phyloP scores from a whole-genome alignment of 2,113 vertebrate genomes.

The Equus quagga region DNA sequence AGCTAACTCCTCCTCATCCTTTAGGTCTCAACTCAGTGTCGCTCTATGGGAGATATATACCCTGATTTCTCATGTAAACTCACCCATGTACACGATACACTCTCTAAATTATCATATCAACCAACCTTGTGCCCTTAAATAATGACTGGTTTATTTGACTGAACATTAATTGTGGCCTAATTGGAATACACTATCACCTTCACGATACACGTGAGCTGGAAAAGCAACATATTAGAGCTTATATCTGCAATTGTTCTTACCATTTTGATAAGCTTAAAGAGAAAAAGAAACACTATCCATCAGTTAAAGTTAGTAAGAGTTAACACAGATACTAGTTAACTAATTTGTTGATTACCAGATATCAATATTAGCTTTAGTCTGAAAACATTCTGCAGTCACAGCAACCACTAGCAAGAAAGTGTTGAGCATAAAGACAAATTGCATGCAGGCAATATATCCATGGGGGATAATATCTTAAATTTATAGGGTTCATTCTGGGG shows the following conservation, averaged over 20 bases:
- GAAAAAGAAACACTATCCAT: neutral
- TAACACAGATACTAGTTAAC: neutral
- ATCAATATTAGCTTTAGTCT: neutral
- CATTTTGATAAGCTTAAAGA: constrained; percentile 21
- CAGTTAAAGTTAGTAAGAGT: neutral
- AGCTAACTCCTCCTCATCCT: neutral
- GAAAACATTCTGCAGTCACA: neutral
- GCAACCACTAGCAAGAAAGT: neutral
- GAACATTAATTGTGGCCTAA: neutral
- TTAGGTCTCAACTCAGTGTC: neutral
- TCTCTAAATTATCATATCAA: neutral
- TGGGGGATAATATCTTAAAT: neutral
- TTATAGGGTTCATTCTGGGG: neutral
- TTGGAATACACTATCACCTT: neutral
- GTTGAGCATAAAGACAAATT: neutral
- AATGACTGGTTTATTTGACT: neutral
- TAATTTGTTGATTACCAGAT: neutral
- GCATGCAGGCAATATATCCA: neutral
- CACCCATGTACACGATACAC: neutral
- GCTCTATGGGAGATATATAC: neutral
- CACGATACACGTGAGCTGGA: neutral
- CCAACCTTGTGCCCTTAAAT: neutral
- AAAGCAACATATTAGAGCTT: constrained; percentile 8
- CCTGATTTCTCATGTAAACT: neutral
- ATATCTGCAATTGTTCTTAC: neutral